Conservation (phyloP, 2,888 invertebrate genomes). For the Caradrina kadenii region DNA sequence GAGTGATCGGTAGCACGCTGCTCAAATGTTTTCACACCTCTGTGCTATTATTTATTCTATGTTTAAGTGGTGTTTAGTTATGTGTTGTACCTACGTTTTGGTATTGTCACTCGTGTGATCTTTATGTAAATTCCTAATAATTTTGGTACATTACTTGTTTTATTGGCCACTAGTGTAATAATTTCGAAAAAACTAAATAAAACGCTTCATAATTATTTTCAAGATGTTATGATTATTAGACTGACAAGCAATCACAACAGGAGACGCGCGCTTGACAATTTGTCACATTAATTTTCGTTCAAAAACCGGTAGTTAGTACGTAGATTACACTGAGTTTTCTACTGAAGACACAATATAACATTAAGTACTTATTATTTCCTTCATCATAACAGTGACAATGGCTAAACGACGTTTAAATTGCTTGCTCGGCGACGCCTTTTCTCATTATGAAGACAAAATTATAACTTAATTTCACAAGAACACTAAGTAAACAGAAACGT, state of each 20-base stretch:
- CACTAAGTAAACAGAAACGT: constrained; percentile 18
- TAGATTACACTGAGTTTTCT: background rate
- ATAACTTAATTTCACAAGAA: constrained; percentile 13
- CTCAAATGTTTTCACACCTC: background rate
- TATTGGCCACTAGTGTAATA: too few relatives aligned
- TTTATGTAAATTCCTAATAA: too few relatives aligned
- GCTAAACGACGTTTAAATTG: background rate
- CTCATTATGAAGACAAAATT: constrained; percentile 6
- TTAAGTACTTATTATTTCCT: background rate
- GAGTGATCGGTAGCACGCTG: constrained; percentile 6
- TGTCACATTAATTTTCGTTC: too few relatives aligned
- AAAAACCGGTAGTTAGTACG: too few relatives aligned
- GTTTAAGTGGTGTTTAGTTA: background rate
- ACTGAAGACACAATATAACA: too few relatives aligned
- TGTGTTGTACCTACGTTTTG: background rate
- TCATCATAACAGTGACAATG: background rate
- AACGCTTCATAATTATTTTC: too few relatives aligned
- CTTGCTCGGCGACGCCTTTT: background rate
- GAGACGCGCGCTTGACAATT: too few relatives aligned
- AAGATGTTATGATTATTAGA: too few relatives aligned
- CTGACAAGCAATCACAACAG: too few relatives aligned
- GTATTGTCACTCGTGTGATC: background rate
- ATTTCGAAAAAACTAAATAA: too few relatives aligned
- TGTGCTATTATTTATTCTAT: constrained; percentile 2
- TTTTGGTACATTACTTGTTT: too few relatives aligned